Percentiles rank a stretch among this genome's conserved stretches.
These are phyloP conservation scores for Acanthisitta chloris DNA, from an alignment of 2,113 vertebrate genomes.

Conservation along the genomic window DNA sequence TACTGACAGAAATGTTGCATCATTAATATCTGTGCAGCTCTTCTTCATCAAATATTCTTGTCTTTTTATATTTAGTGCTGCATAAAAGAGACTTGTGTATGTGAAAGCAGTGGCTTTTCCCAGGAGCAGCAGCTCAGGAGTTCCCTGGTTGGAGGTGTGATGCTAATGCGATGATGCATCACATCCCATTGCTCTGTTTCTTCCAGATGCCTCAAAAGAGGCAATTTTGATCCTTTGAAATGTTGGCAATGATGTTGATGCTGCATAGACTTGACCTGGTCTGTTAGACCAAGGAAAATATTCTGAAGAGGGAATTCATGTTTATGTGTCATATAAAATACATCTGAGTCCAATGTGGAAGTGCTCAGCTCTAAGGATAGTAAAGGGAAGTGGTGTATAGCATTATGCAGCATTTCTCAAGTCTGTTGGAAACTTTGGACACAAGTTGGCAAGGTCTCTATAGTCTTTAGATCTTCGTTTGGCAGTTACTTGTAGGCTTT, in stretches of 20 bases:
- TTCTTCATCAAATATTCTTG: background rate
- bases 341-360: background rate
- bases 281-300: background rate
- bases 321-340: background rate
- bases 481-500: conserved; percentile 37
- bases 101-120: background rate
- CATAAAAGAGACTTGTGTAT: background rate
- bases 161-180: background rate
- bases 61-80: background rate
- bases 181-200: background rate
- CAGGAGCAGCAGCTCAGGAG: background rate
- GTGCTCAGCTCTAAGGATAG: background rate
- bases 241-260: background rate
- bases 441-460: background rate
- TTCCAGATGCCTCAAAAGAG: background rate
- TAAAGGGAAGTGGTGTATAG: background rate
- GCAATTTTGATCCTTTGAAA: background rate
- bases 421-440: background rate
- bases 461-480: background rate
- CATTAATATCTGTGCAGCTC: background rate
- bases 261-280: background rate
- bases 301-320: background rate
- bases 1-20: background rate
- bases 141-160: background rate
- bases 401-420: background rate